Conservation (phyloP, 2,888 invertebrate genomes). For the Meta bourneti region DNA sequence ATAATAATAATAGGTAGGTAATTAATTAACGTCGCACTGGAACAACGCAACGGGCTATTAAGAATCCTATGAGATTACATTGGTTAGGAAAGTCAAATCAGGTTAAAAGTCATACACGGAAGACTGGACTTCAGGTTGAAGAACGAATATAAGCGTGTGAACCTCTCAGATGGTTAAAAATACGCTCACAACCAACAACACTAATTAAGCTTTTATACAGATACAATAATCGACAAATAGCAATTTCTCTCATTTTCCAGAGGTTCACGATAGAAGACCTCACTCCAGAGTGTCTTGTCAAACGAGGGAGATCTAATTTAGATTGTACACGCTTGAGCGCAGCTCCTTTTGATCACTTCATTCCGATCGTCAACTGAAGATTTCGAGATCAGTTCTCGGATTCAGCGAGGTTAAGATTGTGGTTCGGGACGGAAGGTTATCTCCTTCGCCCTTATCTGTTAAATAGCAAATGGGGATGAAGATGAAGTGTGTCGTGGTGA, state of each 20-base stretch:
- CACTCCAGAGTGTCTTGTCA: conserved; percentile 4
- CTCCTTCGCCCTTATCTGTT: neutral
- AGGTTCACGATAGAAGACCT: neutral
- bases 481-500: neutral
- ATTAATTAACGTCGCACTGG: too few species aligned
- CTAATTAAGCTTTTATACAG: too few species aligned
- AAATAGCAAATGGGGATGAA: neutral
- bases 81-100: too few species aligned
- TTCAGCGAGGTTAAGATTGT: too few species aligned
- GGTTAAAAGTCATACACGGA: too few species aligned
- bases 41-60: too few species aligned
- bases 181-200: too few species aligned
- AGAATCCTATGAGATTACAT: too few species aligned
- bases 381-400: neutral
- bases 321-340: neutral
- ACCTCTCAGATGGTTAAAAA: too few species aligned
- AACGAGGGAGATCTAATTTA: conserved; percentile 32
- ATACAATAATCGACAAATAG: neutral
- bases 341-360: neutral
- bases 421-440: neutral
- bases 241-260: neutral
- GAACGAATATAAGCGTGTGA: too few species aligned
- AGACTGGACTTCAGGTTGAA: too few species aligned
- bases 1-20: too few species aligned
- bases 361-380: neutral